A percentile compares a stretch with the other conserved stretches of the same genome.
Evolutionary conservation across 2,888 invertebrate genomes (phyloP).

Genomic region (Danaus chrysippus): DNA sequence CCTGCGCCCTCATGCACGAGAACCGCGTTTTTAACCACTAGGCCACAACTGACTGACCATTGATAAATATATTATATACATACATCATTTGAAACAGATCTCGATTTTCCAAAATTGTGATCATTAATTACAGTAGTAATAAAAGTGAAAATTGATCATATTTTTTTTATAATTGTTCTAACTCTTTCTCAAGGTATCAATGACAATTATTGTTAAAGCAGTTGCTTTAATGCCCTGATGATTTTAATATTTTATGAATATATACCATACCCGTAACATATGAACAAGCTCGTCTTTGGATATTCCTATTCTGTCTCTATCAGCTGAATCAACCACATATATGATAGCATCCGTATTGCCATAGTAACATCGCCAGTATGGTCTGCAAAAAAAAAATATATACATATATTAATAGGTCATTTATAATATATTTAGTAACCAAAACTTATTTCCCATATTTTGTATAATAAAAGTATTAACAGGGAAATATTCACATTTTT

Average conservation of each 20-base stretch:
- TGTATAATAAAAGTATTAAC: too few relatives aligned
- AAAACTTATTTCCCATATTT: not conserved
- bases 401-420: not conserved
- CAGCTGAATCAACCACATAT: slow-evolving; percentile 99
- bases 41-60: too few relatives aligned
- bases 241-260: not conserved
- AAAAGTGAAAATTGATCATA: too few relatives aligned
- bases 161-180: too few relatives aligned
- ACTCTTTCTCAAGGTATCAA: too few relatives aligned
- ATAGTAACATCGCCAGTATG: slow-evolving; percentile 99
- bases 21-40: too few relatives aligned
- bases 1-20: too few relatives aligned
- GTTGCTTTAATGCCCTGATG: not conserved
- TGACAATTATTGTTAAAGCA: not conserved
- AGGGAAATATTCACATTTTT: too few relatives aligned
- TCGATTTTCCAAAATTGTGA: too few relatives aligned
- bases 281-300: slow-evolving; percentile 98
- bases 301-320: slow-evolving; percentile 98
- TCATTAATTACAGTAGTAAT: too few relatives aligned
- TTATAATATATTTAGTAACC: not conserved
- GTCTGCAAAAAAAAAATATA: slow-evolving; percentile 80
- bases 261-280: slow-evolving; percentile 91
- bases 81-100: too few relatives aligned
- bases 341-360: slow-evolving; percentile 99
- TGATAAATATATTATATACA: slow-evolving; percentile 2